Evolutionary conservation across 2,888 invertebrate genomes (phyloP).

Genomic region (Ophraella communa): DNA sequence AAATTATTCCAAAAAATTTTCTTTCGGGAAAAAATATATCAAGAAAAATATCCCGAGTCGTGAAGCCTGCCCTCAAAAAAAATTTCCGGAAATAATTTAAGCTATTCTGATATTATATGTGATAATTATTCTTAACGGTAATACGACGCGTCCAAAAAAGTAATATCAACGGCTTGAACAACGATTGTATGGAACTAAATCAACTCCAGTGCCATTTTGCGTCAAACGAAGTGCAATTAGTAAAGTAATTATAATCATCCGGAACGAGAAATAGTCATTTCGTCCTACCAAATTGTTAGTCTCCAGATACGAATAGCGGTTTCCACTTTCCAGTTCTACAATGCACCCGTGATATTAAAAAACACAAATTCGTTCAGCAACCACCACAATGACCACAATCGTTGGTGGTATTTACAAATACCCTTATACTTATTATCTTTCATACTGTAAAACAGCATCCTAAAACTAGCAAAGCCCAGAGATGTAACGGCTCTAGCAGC

Average conservation of each 20-base stretch:
- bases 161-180: neutral
- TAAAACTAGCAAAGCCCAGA: neutral
- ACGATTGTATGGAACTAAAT: neutral
- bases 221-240: neutral
- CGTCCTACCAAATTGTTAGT: conserved; percentile 15
- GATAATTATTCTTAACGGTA: neutral
- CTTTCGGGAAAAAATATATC: no score
- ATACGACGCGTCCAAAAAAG: neutral
- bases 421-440: conserved; percentile 12
- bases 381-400: neutral
- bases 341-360: conserved; percentile 29
- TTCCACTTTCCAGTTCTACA: conserved; percentile 13
- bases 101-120: neutral
- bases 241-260: conserved; percentile 11
- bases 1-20: no score
- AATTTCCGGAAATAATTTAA: no score
- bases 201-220: neutral
- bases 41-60: no score
- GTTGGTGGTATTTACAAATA: conserved; percentile 30
- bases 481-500: neutral
- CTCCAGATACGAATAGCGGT: conserved; percentile 21
- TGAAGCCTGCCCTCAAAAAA: no score
- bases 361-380: conserved; percentile 32
- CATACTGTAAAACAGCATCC: neutral
- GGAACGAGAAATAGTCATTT: conserved; percentile 11